Evolutionary conservation across 2,113 vertebrate genomes (phyloP), one percentile per base, ranked within the genome.

Genomic region (Megaptera novaeangliae): DNA sequence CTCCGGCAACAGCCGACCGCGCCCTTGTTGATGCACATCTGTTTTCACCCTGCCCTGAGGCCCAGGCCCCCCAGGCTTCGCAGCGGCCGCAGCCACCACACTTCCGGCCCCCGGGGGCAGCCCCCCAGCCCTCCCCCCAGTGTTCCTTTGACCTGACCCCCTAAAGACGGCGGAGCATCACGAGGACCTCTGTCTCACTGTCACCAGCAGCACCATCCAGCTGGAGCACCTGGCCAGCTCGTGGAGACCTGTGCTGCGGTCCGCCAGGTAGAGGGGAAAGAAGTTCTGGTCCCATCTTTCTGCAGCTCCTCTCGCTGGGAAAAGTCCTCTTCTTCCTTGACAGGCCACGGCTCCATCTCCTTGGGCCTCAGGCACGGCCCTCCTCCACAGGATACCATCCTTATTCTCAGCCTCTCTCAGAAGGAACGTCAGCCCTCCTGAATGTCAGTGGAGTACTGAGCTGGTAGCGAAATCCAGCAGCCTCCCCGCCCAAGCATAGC

Each of bases 151-250:
- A 99, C 98, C 98, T 99, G 98, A 99, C 99, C 97, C 99, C 99
- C 97, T 99, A 99, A 99, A 99, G 98, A 99, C 99, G 23, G 99
- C 99, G 90, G 99, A 99, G 86, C 98, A 99, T 96, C 99, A 99
- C 98, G 99, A 99, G 98, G 99, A 99, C 99, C 99, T 99, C 98
- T 99, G 99, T 98, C 99, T 99, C 98, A 99, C 99, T 93, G 99
- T 99, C 98, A 99, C 99, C 98, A 99, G 99, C 97, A 99, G 99
- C 98, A 95, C 99, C 98, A 99, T 99, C 98, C 99, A 99, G 98
- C 99, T 99, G 98, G 99, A 98, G 86, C 99, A 99, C 97, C 98
- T 99, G 97, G 98, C 98, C 97, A 99, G 98, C 98, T 99, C 99
- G 89, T 99, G 99, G 98, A 98, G 98, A 99, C 98, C 97, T 92